phyloP scores from a whole-genome alignment of 1,140 invertebrate species.

The Habropoda laboriosa region DNA sequence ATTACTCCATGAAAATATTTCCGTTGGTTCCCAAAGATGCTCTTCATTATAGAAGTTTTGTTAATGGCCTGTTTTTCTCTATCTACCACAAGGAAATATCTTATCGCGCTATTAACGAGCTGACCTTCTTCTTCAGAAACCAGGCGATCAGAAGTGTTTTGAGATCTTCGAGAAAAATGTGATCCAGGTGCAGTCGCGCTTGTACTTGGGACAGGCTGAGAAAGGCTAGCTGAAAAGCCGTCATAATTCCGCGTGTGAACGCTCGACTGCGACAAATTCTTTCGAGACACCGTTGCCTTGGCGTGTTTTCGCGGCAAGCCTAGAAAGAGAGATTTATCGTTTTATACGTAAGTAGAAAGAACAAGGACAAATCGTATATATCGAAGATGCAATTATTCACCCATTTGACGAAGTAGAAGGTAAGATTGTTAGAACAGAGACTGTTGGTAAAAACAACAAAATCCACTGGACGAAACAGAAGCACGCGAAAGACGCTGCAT shows the following conservation, averaged over 20 bases:
- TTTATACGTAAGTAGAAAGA: too few relatives aligned
- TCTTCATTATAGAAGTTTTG: slow-evolving; percentile 64
- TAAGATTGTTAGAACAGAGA: too few relatives aligned
- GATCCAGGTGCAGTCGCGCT: background rate
- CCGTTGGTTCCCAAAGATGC: slow-evolving; percentile 31
- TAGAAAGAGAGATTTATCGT: background rate
- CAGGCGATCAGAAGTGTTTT: too few relatives aligned
- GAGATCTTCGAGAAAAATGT: background rate
- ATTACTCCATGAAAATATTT: slow-evolving; percentile 61
- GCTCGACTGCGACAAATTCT: background rate
- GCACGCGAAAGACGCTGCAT: too few relatives aligned
- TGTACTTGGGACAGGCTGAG: slow-evolving; percentile 1
- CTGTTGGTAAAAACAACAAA: too few relatives aligned
- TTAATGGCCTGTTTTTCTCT: slow-evolving; percentile 54
- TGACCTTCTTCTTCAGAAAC: slow-evolving; percentile 30
- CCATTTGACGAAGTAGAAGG: too few relatives aligned
- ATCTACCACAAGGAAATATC: slow-evolving; percentile 64
- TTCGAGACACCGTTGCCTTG: background rate
- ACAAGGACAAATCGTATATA: background rate
- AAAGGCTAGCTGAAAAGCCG: background rate
- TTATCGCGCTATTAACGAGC: slow-evolving; percentile 40
- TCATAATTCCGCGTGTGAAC: too few relatives aligned
- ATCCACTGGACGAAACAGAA: too few relatives aligned
- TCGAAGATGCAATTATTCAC: background rate
- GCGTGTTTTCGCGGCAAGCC: background rate